Evolutionary conservation across 2,888 invertebrate genomes (phyloP).

Genomic region (Luperina testacea): DNA sequence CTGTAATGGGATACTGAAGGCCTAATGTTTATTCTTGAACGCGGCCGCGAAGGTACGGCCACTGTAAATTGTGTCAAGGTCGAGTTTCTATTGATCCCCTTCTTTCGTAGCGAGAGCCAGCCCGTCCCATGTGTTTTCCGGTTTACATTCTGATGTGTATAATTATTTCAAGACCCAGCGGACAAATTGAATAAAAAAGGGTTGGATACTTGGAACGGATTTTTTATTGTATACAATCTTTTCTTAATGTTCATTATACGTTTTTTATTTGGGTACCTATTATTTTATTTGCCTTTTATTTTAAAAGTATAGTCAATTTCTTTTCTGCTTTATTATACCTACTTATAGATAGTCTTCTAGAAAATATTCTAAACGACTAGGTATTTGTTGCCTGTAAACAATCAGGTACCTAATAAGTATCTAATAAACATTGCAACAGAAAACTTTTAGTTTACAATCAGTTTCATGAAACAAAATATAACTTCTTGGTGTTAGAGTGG

Average conservation of each 20-base stretch:
- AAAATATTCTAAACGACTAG: background rate
- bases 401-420: background rate
- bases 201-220: slow-evolving; percentile 57
- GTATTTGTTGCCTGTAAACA: background rate
- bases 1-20: slow-evolving; percentile 77
- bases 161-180: slow-evolving; percentile 71
- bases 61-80: slow-evolving; percentile 89
- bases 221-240: slow-evolving; percentile 59
- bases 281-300: slow-evolving; percentile 31
- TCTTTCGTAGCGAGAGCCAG: slow-evolving; percentile 82
- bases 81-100: slow-evolving; percentile 86
- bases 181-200: slow-evolving; percentile 67
- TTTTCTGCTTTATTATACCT: background rate
- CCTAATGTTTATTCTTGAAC: slow-evolving; percentile 84
- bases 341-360: background rate
- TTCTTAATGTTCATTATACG: slow-evolving; percentile 33
- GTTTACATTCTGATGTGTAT: slow-evolving; percentile 75
- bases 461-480: background rate
- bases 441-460: background rate
- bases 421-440: background rate
- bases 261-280: slow-evolving; percentile 2
- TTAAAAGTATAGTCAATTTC: background rate
- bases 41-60: slow-evolving; percentile 81
- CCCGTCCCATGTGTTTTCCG: slow-evolving; percentile 81
- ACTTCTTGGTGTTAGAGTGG: background rate